These are phyloP conservation scores for Callosobruchus maculatus DNA, from an alignment of 2,888 invertebrate genomes.

Conservation along the genomic window DNA sequence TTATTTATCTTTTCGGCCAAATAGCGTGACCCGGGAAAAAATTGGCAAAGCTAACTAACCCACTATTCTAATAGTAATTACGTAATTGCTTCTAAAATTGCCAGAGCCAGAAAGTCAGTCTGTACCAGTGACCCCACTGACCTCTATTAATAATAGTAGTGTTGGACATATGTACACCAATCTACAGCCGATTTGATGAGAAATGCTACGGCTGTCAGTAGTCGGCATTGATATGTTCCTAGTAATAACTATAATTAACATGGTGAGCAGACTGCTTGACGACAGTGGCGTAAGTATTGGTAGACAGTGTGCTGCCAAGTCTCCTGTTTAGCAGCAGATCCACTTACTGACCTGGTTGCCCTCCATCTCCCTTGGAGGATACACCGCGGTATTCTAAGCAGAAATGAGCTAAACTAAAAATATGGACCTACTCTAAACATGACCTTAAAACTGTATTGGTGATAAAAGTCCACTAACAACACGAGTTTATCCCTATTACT, in stretches of 20 bases:
- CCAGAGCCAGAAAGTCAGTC: background rate
- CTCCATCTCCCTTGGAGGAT: too few species aligned
- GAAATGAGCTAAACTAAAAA: too few species aligned
- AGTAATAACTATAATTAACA: background rate
- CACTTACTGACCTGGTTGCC: too few species aligned
- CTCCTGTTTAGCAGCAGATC: background rate
- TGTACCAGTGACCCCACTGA: background rate
- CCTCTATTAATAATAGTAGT: background rate
- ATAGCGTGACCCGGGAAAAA: background rate
- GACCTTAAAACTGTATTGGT: too few species aligned
- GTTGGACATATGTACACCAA: too few species aligned
- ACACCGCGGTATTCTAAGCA: too few species aligned
- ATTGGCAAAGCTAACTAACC: background rate
- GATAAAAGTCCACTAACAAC: too few species aligned
- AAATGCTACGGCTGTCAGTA: background rate
- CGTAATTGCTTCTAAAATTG: background rate
- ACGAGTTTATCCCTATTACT: too few species aligned
- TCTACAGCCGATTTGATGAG: background rate
- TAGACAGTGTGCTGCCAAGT: background rate
- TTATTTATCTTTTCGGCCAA: background rate
- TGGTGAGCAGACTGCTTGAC: background rate
- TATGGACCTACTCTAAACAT: too few species aligned
- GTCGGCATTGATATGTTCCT: background rate
- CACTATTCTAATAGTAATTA: background rate
- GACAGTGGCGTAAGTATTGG: background rate